Evolutionary conservation across 1,140 invertebrate species (phyloP), one percentile per base, ranked within the genome.

Genomic region (Pinna nobilis): DNA sequence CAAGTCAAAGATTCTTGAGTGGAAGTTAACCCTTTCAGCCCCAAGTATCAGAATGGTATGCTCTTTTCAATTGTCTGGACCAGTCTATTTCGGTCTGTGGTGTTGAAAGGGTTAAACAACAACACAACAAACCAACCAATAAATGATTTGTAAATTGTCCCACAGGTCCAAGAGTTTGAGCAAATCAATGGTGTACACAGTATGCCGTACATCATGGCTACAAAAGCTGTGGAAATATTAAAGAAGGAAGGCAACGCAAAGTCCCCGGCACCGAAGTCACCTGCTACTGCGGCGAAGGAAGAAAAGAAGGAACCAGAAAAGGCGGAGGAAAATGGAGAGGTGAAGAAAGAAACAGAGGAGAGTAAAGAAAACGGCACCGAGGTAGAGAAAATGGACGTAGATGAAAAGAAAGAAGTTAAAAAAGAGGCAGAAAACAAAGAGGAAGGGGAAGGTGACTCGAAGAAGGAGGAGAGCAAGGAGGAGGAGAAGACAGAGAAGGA

Each of bases 151-250:
- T 47, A 18, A 18, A 18, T 59, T 59, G 33, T n/a, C 39, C 47
- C 72, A 1, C 67, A 90, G 92, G 92, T 98, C 33, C 96, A 98
- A 89, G 98, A 99, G 84, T 99, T 99, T 88, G 98, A 99, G 88
- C 93, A 95, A 79, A 98, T 99, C 64, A 99, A 99, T 88, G 98
- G 98, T 0, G 95, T 96, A 78, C 97, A 98, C 87, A 98, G 97
- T 76, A 98, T 99, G 95, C 97, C 98, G 4, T 84, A 89, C 70
- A 47, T 88, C 20, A 76, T 96, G 77, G 94, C 97, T 25, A 92
- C 94, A 5, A 95, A 95, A 80, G 93, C 94, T 0, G 72, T 85
- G 6, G 85, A 88, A 33, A 87, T 84, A 39, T 55, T 84, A 28
- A 88, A 89, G 69, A 84, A 85, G 30, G 85, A 84, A 57, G 82